These are phyloP conservation scores for Esox niger DNA, from an alignment of 2,113 vertebrate genomes.

Conservation along the genomic window DNA sequence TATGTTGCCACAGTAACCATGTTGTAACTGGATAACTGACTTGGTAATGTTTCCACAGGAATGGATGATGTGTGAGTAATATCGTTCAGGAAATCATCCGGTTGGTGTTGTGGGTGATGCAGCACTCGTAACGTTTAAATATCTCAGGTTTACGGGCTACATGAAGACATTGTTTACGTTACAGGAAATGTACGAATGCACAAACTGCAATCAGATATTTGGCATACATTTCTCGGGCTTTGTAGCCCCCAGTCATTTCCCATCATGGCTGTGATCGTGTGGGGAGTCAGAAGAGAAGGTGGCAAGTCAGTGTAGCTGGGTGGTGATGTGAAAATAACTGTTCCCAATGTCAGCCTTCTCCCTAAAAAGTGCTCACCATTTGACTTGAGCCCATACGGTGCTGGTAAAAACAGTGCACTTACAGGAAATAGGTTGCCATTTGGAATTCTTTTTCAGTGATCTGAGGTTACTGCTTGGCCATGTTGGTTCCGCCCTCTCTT, in stretches of 20 bases:
- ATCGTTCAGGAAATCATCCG: not conserved
- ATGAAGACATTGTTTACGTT: not conserved
- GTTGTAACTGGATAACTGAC: not conserved
- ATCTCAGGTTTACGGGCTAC: not conserved
- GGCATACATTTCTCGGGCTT: not conserved
- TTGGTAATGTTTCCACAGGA: no score
- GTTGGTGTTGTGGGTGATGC: not conserved
- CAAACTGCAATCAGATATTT: not conserved
- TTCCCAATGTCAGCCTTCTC: no score
- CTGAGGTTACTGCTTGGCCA: not conserved
- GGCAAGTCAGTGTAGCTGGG: not conserved
- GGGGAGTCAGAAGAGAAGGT: not conserved
- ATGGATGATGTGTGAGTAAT: not conserved
- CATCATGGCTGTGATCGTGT: not conserved
- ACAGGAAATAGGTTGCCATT: no score
- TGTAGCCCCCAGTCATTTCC: not conserved
- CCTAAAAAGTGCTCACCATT: no score
- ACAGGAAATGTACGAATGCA: not conserved
- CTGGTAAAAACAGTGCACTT: no score
- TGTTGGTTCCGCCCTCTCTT: not conserved
- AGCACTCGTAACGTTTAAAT: not conserved
- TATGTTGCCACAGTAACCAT: not conserved
- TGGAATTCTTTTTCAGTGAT: not conserved
- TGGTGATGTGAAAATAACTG: no score
- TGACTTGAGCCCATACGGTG: no score